Percentiles rank a stretch among this genome's conserved stretches.
These are phyloP conservation scores for Phylloscopus whistleri DNA, from an alignment of 2,113 vertebrate species.

Conservation along the genomic window DNA sequence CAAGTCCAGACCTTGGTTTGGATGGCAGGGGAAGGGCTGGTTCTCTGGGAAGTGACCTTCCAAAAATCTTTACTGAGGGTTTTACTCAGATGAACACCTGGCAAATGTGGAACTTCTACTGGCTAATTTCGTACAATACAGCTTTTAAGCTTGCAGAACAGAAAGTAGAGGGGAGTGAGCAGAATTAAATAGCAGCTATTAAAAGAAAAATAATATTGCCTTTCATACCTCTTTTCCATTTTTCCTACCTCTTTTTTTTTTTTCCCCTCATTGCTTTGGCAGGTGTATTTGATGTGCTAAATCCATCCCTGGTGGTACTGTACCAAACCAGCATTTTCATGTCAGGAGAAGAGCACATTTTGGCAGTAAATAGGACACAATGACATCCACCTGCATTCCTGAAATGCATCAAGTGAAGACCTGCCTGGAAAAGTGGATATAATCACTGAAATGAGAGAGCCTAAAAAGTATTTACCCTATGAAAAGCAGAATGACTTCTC, in stretches of 20 bases:
- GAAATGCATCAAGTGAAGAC: not conserved
- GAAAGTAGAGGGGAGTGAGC: not conserved
- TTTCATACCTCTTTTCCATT: not conserved
- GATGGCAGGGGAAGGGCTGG: not conserved
- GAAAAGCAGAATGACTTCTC: not conserved
- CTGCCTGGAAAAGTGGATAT: not conserved
- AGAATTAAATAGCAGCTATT: constrained; percentile 33
- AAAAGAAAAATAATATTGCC: not conserved
- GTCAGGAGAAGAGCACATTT: not conserved
- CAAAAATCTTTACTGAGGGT: not conserved
- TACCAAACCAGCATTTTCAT: not conserved
- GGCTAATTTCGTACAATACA: not conserved
- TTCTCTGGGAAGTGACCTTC: not conserved
- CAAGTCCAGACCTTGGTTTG: not conserved
- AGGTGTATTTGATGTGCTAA: constrained; percentile 13
- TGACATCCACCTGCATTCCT: not conserved
- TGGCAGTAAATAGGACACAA: not conserved
- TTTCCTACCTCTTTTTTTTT: not conserved
- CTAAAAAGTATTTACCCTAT: not conserved
- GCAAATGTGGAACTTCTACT: not conserved
- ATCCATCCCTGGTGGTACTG: not conserved
- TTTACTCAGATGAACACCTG: not conserved
- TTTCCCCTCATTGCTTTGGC: not conserved
- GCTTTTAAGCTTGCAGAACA: constrained; percentile 18
- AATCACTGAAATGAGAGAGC: not conserved